A percentile compares a stretch with the other conserved stretches of the same genome.
phyloP scores from a whole-genome alignment of 2,888 invertebrate genomes.

The Euplagia quadripunctaria region DNA sequence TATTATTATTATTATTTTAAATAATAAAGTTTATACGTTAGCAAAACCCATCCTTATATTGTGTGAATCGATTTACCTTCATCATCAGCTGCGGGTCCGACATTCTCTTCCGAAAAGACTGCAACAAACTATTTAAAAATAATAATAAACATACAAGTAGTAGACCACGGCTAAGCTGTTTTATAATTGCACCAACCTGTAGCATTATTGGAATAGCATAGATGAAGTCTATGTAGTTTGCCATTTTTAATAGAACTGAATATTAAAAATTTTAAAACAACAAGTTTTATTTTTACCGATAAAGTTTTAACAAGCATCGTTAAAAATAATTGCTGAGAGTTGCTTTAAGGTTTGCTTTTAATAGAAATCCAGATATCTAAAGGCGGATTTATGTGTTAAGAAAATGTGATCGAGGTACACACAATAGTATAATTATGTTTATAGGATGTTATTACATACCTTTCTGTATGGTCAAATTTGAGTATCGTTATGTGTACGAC shows the following conservation, averaged over 20 bases:
- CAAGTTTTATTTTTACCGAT: constrained; percentile 19
- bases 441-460: no score
- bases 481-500: no score
- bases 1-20: background rate
- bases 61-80: constrained; percentile 19
- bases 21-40: no score
- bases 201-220: constrained; percentile 35
- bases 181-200: constrained; percentile 31
- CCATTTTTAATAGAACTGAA: constrained; percentile 38
- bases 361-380: background rate
- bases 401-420: no score
- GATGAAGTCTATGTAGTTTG: constrained; percentile 24
- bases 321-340: constrained; percentile 39
- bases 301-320: constrained; percentile 25
- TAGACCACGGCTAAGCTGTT: background rate
- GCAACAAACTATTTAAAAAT: constrained; percentile 35
- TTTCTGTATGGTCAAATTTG: no score
- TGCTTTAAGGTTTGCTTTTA: background rate
- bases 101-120: constrained; percentile 24
- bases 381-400: background rate
- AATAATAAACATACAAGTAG: background rate
- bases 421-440: no score
- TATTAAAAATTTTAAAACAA: constrained; percentile 16
- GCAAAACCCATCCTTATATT: no score
- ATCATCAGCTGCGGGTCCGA: constrained; percentile 31